Conservation (phyloP, 2,888 invertebrate species). For the Coelopa pilipes region DNA sequence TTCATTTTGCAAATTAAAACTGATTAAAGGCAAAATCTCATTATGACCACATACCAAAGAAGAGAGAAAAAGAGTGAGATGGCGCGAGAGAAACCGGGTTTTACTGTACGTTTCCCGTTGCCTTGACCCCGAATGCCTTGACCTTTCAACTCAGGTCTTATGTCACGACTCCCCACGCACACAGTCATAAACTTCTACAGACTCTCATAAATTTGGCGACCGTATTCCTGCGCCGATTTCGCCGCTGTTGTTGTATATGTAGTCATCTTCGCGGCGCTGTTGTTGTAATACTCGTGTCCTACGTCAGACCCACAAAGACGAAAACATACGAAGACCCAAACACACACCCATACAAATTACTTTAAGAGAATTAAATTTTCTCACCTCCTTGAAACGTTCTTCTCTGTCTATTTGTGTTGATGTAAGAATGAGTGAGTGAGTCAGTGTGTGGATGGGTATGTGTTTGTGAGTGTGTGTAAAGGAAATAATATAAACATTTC, state of each 20-base stretch:
- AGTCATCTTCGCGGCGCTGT: neutral
- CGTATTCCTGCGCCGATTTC: slow-evolving; percentile 8
- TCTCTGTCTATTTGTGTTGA: neutral
- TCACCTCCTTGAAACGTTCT: slow-evolving; percentile 37
- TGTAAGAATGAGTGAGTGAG: too few species aligned
- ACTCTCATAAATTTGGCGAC: slow-evolving; percentile 23
- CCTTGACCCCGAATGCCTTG: slow-evolving; percentile 43
- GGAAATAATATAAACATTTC: slow-evolving; percentile 36
- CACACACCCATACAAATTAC: slow-evolving; percentile 25
- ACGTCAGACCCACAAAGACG: slow-evolving; percentile 12
- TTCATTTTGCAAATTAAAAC: slow-evolving; percentile 19
- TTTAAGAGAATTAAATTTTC: slow-evolving; percentile 39
- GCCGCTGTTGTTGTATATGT: neutral
- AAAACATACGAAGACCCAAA: slow-evolving; percentile 6
- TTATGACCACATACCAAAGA: neutral
- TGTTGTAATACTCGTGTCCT: neutral
- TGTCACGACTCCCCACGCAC: slow-evolving; percentile 26
- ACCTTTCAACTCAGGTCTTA: slow-evolving; percentile 38
- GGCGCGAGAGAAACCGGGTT: neutral
- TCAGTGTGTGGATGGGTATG: neutral
- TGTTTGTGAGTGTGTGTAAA: slow-evolving; percentile 8
- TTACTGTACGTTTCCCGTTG: slow-evolving; percentile 23
- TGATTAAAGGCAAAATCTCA: slow-evolving; percentile 13
- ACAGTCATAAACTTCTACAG: neutral
- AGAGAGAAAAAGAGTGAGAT: too few species aligned